phyloP scores from a whole-genome alignment of 2,113 vertebrate species.

The Prunella fulvescens region DNA sequence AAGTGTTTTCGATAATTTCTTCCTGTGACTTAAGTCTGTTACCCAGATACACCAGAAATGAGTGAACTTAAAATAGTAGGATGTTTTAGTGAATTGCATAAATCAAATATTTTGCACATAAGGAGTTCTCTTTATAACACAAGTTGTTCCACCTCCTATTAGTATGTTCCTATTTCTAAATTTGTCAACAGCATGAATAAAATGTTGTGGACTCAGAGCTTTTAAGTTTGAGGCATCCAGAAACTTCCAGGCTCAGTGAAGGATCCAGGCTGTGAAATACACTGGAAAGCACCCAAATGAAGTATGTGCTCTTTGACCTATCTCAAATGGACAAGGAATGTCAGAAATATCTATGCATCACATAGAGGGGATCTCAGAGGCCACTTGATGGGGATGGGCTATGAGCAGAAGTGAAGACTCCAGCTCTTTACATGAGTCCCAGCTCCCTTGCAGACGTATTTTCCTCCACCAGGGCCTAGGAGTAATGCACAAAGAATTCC shows the following conservation, averaged over 20 bases:
- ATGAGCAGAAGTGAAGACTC: not conserved
- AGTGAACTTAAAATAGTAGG: not conserved
- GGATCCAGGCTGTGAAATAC: not conserved
- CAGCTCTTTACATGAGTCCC: not conserved
- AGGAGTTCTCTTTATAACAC: not conserved
- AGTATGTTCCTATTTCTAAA: not conserved
- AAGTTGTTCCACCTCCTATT: not conserved
- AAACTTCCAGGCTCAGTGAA: not conserved
- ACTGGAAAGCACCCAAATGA: not conserved
- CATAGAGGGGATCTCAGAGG: not conserved
- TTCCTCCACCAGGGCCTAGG: not conserved
- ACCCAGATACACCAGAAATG: rapidly evolving
- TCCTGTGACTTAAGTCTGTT: not conserved
- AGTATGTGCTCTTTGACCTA: not conserved
- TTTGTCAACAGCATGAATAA: not conserved
- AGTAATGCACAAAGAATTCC: not conserved
- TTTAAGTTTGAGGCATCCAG: not conserved
- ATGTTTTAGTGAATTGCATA: not conserved
- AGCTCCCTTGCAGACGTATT: not conserved
- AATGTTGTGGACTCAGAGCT: not conserved
- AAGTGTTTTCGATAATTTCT: not conserved
- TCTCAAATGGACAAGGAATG: not conserved
- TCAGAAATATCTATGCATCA: not conserved
- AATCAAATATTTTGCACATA: not conserved
- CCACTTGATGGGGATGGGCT: not conserved